Evolutionary conservation across 2,888 invertebrate species (phyloP).

Genomic region (Cerastis rubricosa): DNA sequence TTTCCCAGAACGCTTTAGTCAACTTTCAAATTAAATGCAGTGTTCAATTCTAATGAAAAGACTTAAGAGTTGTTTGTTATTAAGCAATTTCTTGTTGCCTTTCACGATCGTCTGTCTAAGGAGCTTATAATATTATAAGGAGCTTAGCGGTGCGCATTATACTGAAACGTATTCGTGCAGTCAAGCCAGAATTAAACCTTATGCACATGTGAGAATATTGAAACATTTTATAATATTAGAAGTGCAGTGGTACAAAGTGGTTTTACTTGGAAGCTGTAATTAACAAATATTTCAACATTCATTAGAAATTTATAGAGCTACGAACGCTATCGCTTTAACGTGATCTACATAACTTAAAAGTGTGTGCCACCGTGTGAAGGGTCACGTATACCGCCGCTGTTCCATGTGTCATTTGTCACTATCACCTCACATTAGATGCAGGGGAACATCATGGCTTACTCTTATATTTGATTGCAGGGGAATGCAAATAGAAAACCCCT

Average conservation of each 20-base stretch:
- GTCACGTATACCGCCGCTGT: constrained; percentile 21
- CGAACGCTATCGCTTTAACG: not conserved
- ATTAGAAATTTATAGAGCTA: not conserved
- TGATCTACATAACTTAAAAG: not conserved
- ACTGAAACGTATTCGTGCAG: constrained; percentile 20
- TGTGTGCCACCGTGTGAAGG: constrained; percentile 1
- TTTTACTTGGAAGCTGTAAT: constrained; percentile 1
- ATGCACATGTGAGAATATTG: not conserved
- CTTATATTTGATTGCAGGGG: not conserved
- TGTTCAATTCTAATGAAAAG: not conserved
- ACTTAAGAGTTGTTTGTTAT: not conserved
- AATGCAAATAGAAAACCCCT: not conserved
- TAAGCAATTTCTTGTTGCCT: constrained; percentile 20
- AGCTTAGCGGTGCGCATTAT: constrained; percentile 21
- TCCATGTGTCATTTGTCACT: constrained; percentile 4
- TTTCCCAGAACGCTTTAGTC: not conserved
- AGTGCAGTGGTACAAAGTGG: not conserved
- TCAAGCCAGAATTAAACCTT: not conserved
- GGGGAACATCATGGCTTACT: not conserved
- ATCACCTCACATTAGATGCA: constrained; percentile 7
- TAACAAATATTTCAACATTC: not conserved
- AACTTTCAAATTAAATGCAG: not conserved
- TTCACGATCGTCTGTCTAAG: constrained; percentile 13
- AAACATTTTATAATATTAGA: constrained; percentile 7
- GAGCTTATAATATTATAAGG: constrained; percentile 36